Percentiles rank a stretch among this genome's conserved stretches.
Conservation (phyloP, 2,888 invertebrate genomes). For the Camponotus fellah region DNA sequence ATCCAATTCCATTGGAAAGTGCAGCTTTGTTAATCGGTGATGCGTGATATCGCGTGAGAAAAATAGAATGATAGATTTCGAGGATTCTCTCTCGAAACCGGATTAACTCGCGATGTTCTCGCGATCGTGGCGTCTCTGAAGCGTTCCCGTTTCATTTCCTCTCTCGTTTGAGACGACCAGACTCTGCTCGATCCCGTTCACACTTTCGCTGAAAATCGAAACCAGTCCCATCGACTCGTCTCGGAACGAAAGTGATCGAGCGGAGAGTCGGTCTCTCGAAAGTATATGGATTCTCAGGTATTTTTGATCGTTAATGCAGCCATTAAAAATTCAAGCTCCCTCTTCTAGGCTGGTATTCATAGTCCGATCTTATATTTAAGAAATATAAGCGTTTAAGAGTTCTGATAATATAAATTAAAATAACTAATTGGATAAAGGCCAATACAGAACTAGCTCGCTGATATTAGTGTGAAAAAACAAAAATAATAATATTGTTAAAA, state of each 20-base stretch:
- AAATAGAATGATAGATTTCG: conserved; percentile 36
- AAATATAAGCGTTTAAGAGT: no score
- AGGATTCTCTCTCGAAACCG: conserved; percentile 51
- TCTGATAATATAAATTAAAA: no score
- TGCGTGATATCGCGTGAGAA: conserved; percentile 53
- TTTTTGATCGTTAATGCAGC: conserved; percentile 48
- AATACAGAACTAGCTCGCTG: no score
- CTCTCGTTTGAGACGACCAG: not conserved
- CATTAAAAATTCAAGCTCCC: conserved; percentile 24
- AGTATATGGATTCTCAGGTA: conserved; percentile 43
- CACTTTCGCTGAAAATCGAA: conserved; percentile 73
- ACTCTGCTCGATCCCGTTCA: not conserved
- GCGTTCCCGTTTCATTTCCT: conserved; percentile 9
- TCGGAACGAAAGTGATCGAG: conserved; percentile 67
- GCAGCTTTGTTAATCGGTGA: conserved; percentile 56
- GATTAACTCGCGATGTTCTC: conserved; percentile 61
- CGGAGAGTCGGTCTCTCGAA: conserved; percentile 61
- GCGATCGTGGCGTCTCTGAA: conserved; percentile 66
- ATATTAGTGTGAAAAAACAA: no score
- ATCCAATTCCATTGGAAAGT: conserved; percentile 43
- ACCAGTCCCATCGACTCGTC: conserved; percentile 62
- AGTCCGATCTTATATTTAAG: no score
- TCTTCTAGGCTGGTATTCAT: no score
- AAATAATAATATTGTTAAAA: no score
- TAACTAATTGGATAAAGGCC: no score